Evolutionary conservation across 1,140 invertebrate genomes (phyloP).

Genomic region (Cyclina sinensis): DNA sequence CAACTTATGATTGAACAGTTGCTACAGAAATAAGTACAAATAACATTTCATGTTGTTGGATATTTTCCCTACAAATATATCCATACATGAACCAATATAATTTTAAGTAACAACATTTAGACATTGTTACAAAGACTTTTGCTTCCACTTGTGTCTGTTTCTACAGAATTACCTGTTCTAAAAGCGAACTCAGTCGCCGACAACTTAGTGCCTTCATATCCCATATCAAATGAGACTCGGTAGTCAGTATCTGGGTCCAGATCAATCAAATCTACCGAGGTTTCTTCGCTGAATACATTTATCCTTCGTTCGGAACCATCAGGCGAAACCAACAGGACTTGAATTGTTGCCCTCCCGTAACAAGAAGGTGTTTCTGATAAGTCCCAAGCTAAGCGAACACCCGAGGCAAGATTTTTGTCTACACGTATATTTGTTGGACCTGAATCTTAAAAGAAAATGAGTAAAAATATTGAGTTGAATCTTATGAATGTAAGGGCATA

Average conservation of each 20-base stretch:
- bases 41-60: too few species aligned
- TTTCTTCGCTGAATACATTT: conserved; percentile 22
- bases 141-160: background rate
- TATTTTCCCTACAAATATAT: too few species aligned
- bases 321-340: background rate
- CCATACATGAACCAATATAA: too few species aligned
- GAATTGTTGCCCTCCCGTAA: conserved; percentile 1
- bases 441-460: conserved; percentile 8
- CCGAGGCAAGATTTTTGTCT: conserved; percentile 16
- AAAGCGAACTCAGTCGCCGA: background rate
- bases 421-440: conserved; percentile 42
- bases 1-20: too few species aligned
- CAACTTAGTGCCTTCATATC: background rate
- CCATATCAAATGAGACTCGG: background rate
- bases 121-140: too few species aligned
- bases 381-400: conserved; percentile 31
- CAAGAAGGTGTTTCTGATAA: conserved; percentile 24
- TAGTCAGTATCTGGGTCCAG: conserved; percentile 23
- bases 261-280: conserved; percentile 6
- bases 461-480: too few species aligned
- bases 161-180: conserved; percentile 9
- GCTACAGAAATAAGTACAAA: too few species aligned
- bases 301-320: background rate
- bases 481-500: too few species aligned
- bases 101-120: too few species aligned